Conservation (phyloP, 2,888 invertebrate species). For the Euplexia lucipara region DNA sequence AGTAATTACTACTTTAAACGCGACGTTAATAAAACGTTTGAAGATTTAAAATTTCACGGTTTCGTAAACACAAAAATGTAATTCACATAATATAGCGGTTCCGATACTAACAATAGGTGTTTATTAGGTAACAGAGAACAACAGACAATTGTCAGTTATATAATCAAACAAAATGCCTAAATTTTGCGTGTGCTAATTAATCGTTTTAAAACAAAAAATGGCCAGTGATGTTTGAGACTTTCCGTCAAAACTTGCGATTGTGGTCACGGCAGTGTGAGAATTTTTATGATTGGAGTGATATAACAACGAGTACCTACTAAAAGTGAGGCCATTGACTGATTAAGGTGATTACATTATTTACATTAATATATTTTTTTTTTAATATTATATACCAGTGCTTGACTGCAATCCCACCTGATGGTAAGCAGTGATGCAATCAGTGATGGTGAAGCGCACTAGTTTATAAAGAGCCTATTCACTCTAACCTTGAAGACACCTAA, state of each 20-base stretch:
- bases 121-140: slow-evolving; percentile 50
- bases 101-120: slow-evolving; percentile 52
- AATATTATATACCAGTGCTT: too few relatives aligned
- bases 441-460: too few relatives aligned
- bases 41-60: slow-evolving; percentile 63
- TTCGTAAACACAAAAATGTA: slow-evolving; percentile 46
- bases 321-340: slow-evolving; percentile 31
- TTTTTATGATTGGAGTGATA: slow-evolving; percentile 24
- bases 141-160: slow-evolving; percentile 39
- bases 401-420: too few relatives aligned
- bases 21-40: slow-evolving; percentile 41
- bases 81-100: slow-evolving; percentile 42
- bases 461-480: too few relatives aligned
- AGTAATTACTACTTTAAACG: slow-evolving; percentile 52
- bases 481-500: too few relatives aligned
- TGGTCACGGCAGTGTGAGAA: slow-evolving; percentile 34
- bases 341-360: too few relatives aligned
- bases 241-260: slow-evolving; percentile 24
- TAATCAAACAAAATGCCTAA: slow-evolving; percentile 36
- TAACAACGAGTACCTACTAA: slow-evolving; percentile 13
- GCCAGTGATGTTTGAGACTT: slow-evolving; percentile 20
- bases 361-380: too few relatives aligned
- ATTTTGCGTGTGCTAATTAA: slow-evolving; percentile 49
- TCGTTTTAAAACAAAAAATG: slow-evolving; percentile 36
- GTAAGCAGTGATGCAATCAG: too few relatives aligned